A percentile compares a stretch with the other conserved stretches of the same genome.
Evolutionary conservation across 2,113 vertebrate species (phyloP).

Genomic region (Hippopotamus amphibius): DNA sequence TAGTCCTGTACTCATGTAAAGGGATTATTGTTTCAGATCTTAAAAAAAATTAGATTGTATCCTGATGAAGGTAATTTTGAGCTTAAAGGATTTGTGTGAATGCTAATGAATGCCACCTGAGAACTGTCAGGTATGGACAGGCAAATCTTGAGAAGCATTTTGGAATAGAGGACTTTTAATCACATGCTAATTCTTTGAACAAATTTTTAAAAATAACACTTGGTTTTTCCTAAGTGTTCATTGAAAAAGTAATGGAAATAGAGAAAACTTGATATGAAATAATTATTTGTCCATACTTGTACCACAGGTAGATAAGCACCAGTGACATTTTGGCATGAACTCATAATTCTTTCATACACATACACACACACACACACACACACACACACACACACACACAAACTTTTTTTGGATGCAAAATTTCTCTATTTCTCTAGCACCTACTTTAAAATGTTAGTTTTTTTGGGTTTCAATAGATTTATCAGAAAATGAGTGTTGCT

Average conservation of each 20-base stretch:
- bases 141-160: background rate
- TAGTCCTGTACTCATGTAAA: background rate
- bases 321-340: background rate
- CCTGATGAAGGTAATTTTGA: constrained; percentile 46
- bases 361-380: rapidly evolving
- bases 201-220: background rate
- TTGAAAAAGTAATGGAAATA: background rate
- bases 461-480: background rate
- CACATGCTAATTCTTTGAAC: background rate
- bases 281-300: background rate
- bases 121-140: background rate
- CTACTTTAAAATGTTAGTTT: constrained; percentile 28
- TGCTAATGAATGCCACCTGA: background rate
- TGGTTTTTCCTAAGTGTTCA: background rate
- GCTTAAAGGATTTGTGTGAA: constrained; percentile 20
- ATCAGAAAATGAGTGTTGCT: background rate
- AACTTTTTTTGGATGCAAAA: background rate
- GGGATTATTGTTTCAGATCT: background rate
- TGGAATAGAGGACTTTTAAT: background rate
- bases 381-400: background rate
- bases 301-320: background rate
- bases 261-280: background rate
- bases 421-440: constrained; percentile 17
- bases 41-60: constrained; percentile 24
- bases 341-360: background rate